A percentile compares a stretch with the other conserved stretches of the same genome.
These are phyloP conservation scores for Tympanuchus pallidicinctus DNA, from an alignment of 2,113 vertebrate genomes.

Conservation along the genomic window DNA sequence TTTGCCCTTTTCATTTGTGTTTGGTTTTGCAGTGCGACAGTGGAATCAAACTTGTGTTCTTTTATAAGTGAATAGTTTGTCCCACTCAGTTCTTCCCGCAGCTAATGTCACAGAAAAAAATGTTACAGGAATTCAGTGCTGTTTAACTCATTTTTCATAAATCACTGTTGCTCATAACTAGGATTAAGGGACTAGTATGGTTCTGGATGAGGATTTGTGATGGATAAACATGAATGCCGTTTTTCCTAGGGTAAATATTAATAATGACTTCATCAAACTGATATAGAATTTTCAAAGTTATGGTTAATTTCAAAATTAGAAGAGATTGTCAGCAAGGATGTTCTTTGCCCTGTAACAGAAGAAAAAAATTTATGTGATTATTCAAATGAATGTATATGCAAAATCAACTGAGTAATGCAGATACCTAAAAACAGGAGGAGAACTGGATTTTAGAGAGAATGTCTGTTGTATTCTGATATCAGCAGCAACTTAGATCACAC, in stretches of 20 bases:
- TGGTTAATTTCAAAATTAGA: background rate
- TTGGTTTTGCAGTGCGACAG: background rate
- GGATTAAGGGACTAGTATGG: background rate
- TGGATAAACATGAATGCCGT: background rate
- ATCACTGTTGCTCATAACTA: background rate
- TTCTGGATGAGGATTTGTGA: background rate
- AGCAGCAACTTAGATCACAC: conserved; percentile 46
- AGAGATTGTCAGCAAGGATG: background rate
- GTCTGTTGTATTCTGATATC: conserved; percentile 21
- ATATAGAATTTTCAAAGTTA: background rate
- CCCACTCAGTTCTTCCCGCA: background rate
- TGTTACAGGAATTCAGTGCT: background rate
- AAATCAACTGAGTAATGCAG: background rate
- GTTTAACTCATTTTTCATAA: background rate
- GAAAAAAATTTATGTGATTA: background rate
- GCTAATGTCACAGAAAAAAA: background rate
- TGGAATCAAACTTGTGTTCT: background rate
- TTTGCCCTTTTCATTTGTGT: background rate
- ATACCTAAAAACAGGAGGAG: conserved; percentile 15
- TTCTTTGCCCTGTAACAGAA: background rate
- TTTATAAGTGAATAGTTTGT: background rate
- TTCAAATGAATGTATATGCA: background rate
- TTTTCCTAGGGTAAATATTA: background rate
- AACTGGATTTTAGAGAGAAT: conserved; percentile 1
- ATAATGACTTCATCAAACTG: background rate